These are phyloP conservation scores for Budorcas taxicolor DNA, from an alignment of 2,113 vertebrate genomes.

Conservation along the genomic window DNA sequence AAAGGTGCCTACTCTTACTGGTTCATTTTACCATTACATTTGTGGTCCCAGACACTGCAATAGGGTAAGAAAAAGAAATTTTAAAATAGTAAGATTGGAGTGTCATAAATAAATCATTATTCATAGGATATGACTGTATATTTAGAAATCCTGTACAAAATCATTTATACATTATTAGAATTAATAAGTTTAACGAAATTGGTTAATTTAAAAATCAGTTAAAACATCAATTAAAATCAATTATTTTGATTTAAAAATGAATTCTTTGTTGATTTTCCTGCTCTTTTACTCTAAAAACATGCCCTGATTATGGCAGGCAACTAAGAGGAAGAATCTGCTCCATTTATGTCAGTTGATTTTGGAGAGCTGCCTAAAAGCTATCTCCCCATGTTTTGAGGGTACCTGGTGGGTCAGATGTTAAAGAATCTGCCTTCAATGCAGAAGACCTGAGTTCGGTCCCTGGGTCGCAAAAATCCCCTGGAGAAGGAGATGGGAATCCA, in stretches of 20 bases:
- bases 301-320: background rate
- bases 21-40: background rate
- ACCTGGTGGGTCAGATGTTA: background rate
- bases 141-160: background rate
- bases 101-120: background rate
- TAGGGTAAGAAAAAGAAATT: background rate
- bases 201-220: background rate
- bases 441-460: background rate
- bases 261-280: background rate
- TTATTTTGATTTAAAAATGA: background rate
- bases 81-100: background rate
- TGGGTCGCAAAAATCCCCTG: background rate
- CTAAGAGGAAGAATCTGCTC: background rate
- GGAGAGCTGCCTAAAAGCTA: background rate
- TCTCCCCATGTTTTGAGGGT: background rate
- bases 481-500: background rate
- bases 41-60: background rate
- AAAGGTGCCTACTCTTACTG: background rate
- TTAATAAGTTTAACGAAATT: background rate
- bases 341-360: background rate
- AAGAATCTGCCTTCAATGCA: background rate
- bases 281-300: background rate
- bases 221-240: background rate
- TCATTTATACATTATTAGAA: background rate
- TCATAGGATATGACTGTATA: background rate